Percentiles rank a stretch among this genome's conserved stretches.
Conservation (phyloP, 2,797 vertebrate species). For the Acropternis orthonyx region DNA sequence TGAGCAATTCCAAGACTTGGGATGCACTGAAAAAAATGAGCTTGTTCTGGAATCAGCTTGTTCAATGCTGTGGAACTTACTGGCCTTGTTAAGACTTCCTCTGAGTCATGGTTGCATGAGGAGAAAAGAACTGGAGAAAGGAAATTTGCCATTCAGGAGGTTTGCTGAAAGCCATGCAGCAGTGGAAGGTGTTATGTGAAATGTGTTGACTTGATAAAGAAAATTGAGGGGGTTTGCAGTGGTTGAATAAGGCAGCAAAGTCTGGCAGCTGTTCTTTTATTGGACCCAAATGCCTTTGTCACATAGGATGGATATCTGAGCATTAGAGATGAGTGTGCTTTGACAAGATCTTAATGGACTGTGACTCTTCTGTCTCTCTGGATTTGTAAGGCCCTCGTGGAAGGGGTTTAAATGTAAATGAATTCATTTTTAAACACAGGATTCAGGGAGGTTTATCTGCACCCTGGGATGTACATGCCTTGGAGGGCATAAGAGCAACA, state of each 20-base stretch:
- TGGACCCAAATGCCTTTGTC: not conserved
- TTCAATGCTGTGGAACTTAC: not conserved
- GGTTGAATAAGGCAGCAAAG: not conserved
- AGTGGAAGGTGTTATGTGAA: not conserved
- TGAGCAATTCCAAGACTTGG: not conserved
- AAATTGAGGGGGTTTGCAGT: not conserved
- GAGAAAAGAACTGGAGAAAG: not conserved
- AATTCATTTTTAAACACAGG: not conserved
- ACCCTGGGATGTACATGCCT: not conserved
- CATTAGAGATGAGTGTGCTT: not conserved
- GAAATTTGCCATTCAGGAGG: not conserved
- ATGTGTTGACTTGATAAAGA: not conserved
- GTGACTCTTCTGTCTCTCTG: not conserved
- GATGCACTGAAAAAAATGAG: not conserved
- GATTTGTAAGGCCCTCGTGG: not conserved
- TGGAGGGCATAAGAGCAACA: not conserved
- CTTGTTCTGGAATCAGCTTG: not conserved
- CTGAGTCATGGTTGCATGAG: accelerated
- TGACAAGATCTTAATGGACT: not conserved
- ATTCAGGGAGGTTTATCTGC: not conserved
- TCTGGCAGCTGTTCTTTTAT: not conserved
- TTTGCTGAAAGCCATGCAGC: not conserved
- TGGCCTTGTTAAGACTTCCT: not conserved
- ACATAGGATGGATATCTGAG: not conserved
- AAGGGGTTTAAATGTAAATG: not conserved